These are phyloP conservation scores for Harmothoe impar DNA, from an alignment of 2,888 invertebrate genomes.

Conservation along the genomic window DNA sequence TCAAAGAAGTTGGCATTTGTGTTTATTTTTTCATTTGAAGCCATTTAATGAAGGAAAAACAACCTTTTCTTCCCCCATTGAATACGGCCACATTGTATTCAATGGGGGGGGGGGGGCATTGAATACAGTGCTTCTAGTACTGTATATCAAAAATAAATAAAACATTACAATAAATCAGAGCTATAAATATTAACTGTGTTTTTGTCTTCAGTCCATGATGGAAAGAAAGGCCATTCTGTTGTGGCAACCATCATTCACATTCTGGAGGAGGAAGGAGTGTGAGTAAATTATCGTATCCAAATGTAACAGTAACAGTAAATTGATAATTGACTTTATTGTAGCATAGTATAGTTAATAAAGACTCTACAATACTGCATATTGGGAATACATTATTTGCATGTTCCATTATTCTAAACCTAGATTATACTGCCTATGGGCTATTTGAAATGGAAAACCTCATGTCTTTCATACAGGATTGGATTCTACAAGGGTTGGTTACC, in stretches of 20 bases:
- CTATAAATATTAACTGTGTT: neutral
- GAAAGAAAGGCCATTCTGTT: neutral
- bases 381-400: neutral
- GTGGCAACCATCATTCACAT: neutral
- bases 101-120: too few relatives aligned
- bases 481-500: conserved; percentile 92
- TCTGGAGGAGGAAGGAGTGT: neutral
- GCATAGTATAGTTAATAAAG: neutral
- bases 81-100: neutral
- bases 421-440: too few relatives aligned
- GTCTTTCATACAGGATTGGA: conserved; percentile 76
- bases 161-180: neutral
- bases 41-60: too few relatives aligned
- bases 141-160: neutral
- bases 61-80: too few relatives aligned
- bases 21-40: too few relatives aligned
- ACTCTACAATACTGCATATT: neutral
- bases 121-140: neutral
- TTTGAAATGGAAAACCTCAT: neutral
- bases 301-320: neutral
- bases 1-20: too few relatives aligned
- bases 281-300: neutral
- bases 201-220: neutral
- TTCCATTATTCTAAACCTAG: too few relatives aligned
- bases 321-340: too few relatives aligned